These are phyloP conservation scores for Philereme vetulata DNA, from an alignment of 2,888 invertebrate species.

Conservation along the genomic window DNA sequence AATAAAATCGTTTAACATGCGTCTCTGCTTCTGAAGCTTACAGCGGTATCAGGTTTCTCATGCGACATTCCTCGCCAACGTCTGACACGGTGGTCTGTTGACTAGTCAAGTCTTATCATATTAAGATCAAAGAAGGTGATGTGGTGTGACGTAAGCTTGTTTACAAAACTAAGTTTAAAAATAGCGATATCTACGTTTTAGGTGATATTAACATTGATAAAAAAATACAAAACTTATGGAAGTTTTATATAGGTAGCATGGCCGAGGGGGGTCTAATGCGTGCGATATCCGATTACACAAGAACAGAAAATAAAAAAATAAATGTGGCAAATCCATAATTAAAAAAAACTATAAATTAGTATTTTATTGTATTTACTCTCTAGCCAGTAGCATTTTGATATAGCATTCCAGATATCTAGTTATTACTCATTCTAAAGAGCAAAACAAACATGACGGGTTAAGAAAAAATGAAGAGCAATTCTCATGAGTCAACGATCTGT, in stretches of 20 bases:
- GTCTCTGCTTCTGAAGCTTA: conserved; percentile 50
- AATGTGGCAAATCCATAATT: no score
- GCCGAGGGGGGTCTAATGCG: no score
- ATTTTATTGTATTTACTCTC: no score
- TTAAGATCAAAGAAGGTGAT: background rate
- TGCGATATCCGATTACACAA: no score
- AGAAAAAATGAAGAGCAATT: conserved; percentile 29
- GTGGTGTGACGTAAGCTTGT: background rate
- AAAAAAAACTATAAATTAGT: no score
- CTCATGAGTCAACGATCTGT: conserved; percentile 44
- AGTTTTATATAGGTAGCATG: no score
- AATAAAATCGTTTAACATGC: conserved; percentile 49
- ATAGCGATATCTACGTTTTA: no score
- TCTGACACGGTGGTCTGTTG: conserved; percentile 55
- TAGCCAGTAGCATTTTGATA: no score
- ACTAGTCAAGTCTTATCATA: conserved; percentile 23
- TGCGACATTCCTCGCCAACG: conserved; percentile 59
- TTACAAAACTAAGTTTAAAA: background rate
- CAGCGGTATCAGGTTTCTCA: conserved; percentile 58
- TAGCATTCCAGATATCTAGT: background rate
- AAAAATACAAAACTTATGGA: no score
- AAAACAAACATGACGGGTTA: background rate
- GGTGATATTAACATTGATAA: no score
- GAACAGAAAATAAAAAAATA: no score
- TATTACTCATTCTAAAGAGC: conserved; percentile 2